These are phyloP conservation scores for Stenichneumon culpator DNA, from an alignment of 2,888 invertebrate species.

Conservation along the genomic window DNA sequence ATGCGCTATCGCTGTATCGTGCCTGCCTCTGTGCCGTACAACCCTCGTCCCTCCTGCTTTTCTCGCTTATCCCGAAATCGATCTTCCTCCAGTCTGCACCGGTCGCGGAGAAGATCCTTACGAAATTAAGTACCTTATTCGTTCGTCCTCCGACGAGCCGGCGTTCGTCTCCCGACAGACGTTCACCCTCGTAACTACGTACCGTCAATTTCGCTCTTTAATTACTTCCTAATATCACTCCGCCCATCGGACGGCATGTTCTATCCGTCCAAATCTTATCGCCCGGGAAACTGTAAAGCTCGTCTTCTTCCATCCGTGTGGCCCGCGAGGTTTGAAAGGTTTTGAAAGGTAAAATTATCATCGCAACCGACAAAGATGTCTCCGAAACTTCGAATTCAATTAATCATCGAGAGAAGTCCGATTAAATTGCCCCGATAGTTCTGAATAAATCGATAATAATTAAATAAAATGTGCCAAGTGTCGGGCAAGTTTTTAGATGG, in stretches of 20 bases:
- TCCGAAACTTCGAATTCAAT: not conserved
- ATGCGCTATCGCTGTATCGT: conserved; percentile 26
- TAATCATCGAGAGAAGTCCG: not conserved
- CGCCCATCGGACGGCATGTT: not conserved
- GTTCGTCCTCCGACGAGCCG: not conserved
- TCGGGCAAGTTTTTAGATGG: not conserved
- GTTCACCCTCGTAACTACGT: not conserved
- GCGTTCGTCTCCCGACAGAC: conserved; percentile 9
- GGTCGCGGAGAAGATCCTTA: conserved; percentile 32
- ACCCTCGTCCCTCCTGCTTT: conserved; percentile 16
- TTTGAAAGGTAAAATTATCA: not conserved
- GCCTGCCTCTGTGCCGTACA: not conserved
- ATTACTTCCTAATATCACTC: conserved; percentile 1
- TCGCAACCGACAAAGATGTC: not conserved
- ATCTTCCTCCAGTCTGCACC: conserved; percentile 45
- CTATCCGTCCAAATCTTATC: not conserved
- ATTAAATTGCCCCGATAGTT: not conserved
- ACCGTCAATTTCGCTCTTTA: not conserved
- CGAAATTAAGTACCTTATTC: conserved; percentile 43
- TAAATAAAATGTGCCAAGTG: not conserved
- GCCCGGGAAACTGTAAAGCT: not conserved
- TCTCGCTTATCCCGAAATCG: conserved; percentile 45
- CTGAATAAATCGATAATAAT: not conserved
- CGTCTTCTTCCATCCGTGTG: not conserved
- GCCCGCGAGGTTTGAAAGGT: not conserved